Evolutionary conservation across 92 coral and sea anemone species (phyloP).

Genomic region (Umimayanthus chanpuru): DNA sequence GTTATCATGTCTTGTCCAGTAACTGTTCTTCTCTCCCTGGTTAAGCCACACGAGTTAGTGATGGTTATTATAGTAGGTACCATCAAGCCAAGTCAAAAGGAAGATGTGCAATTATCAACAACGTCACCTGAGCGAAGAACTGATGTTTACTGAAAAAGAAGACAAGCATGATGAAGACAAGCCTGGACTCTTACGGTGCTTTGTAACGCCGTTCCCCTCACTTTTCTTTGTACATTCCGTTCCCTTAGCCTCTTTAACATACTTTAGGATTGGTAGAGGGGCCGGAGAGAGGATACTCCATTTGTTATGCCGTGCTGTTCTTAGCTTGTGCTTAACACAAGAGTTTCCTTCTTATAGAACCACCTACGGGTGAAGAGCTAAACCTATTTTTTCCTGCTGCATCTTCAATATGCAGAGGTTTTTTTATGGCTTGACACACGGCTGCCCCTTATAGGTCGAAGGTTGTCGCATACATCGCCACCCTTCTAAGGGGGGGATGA

Average conservation of each 20-base stretch:
- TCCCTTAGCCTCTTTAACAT: neutral
- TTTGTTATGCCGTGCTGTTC: constrained; percentile 18
- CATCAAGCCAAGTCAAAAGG: neutral
- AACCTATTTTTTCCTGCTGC: constrained; percentile 5
- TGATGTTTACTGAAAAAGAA: neutral
- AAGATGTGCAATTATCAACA: neutral
- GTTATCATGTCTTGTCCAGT: no score
- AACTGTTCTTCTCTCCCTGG: neutral
- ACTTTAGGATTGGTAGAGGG: neutral
- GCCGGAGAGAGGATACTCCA: constrained; percentile 7
- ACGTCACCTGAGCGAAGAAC: neutral
- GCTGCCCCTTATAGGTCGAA: constrained; percentile 22
- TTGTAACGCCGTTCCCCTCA: no score
- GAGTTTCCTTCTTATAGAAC: constrained; percentile 7
- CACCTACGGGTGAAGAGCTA: neutral
- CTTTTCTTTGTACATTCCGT: neutral
- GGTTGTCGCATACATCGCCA: neutral
- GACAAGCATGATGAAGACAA: no score
- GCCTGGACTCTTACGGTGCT: no score
- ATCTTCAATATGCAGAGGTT: neutral
- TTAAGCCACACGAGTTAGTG: constrained; percentile 6
- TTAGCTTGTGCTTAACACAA: constrained; percentile 8
- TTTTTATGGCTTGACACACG: neutral
- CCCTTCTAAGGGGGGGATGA: constrained; percentile 18
- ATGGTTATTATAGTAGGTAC: neutral